Base-by-base conservation (phyloP, 2,113 vertebrate genomes). In the Caloenas nicobarica region DNA sequence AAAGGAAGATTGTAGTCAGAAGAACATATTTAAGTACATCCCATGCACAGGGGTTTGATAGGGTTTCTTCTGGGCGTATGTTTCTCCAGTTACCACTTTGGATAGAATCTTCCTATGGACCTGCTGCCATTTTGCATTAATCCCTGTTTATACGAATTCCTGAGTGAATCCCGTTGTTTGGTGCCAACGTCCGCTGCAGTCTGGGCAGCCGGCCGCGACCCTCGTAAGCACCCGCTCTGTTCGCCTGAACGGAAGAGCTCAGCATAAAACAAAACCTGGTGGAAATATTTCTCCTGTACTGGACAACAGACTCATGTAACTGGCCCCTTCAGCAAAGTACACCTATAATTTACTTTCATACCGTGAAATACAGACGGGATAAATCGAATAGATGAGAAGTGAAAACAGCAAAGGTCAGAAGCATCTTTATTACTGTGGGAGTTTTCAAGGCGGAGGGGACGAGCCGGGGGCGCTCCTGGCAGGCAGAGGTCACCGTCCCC, bases 261-360 rank as follows among this genome's bases (percentile, higher is more conserved):
- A 0, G 40, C 5, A 4, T 2, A 4, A 26, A 54, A 5, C 24
- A 16, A 40, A 80, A 21, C 2, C 68, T 11, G 0, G 15, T 22
- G 48, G 28, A 13, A 23, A 2, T 28, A 7, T 48, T 38, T 74
- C 3, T 42, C 26, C 56, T 53, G 54, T 16, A 4, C 2, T 13
- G 40, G 16, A 38, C 57, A 64, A 0, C 38, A 69, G 74, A 33
- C 64, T 80, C 51, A 5, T 25, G 3, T 29, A 38, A 24, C 4
- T 12, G 13, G 14, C 54, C 56, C 38, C 69, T 84, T 38, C 87
- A 84, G 57, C 57, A 54, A 85, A 54, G 81, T 16, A 10, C 38
- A 23, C 36, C 77, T 33, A 26, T 40, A 73, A 31, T 60, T 42
- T 40, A 18, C 93, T 26, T 71, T 46, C 44, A 46, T 46, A 46